Evolutionary conservation across 2,113 vertebrate genomes (phyloP), one percentile per base, ranked within the genome.

Genomic region (Myrmecophaga tridactyla): DNA sequence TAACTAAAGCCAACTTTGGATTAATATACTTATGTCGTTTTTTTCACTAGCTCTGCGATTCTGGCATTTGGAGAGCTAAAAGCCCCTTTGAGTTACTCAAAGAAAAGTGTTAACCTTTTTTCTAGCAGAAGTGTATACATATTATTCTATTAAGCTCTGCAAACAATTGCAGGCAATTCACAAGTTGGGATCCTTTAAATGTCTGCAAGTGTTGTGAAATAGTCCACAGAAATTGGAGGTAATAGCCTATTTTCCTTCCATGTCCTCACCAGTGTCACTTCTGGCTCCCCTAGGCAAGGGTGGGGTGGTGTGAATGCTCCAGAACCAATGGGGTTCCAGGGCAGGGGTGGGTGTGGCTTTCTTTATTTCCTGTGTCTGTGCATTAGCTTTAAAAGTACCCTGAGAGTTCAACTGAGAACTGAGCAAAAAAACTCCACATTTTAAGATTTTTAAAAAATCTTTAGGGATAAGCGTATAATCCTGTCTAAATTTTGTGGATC

Each of bases 321-420:
- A 31, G 29, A 72, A 53, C 80, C 56, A 51, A 7, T 1, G 3
- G 23, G 27, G 25, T 81, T 93, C 70, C 20, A 36, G 29, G 76
- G 11, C 36, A 80, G 43, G 36, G 7, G 2, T 0, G 25, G 89
- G 89, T 6, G 51, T 89, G 91, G 89, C 60, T 87, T 10, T 21
- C 60, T 87, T 10, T 21, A 3, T 51, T 77, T 56, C 41, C 60
- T 39, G 0, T 0, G 1, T n/a, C n/a, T 5, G 0, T 77, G 81
- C 31, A 20, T 36, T 25, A 60, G 31, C 41, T 27, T 95, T n/a
- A 14, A 31, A 60, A 81, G 31, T 48, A 39, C 81, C 80, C 13
- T 10, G 31, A 83, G 53, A 89, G 65, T 81, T 56, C 41, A 43
- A 4, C 20, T 21, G 62, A 76, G 29, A 91, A 39, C 69, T 36